Base-by-base conservation (phyloP, 2,113 vertebrate genomes). In the Montifringilla adamsi region DNA sequence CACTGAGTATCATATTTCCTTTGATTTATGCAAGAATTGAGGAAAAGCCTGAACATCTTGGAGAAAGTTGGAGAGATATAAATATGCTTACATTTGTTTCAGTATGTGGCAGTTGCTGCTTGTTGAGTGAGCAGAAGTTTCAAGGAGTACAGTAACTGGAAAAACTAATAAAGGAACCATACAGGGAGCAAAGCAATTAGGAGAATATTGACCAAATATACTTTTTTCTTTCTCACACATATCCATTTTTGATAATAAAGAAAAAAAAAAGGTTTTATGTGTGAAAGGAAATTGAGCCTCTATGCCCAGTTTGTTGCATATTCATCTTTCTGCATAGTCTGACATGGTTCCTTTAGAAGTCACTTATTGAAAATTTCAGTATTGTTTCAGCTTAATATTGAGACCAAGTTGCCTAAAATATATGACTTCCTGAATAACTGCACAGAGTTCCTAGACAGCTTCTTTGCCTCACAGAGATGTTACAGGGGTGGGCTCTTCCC, bases 351-450 rank as follows among this genome's bases (percentile, higher is more conserved):
- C 76, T 85, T 69, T 27, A 78, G 44, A 74, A 90, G 56, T 47
- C 3, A 1, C 21, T 62, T 46, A 58, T 0, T 83, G n/a, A 89
- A 90, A 94, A 68, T 69, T 70, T 67, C 67, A 55, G 26, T 70
- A 74, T 59, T 83, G 35, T 62, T 66, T 89, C 21, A 86, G 44
- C 30, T 95, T 68, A 83, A 67, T 66, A 49, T 60, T 74, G 62
- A 94, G 84, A 82, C 62, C 69, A 87, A 91, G 33, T 90, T 90
- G 56, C 67, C 28, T 64, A 94, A 94, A 88, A 88, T 96, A 67
- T 90, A 95, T 87, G 79, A 93, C 83, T 96, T 97, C 91, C 94
- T 96, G 81, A 92, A 83, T 73, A 97, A 95, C n/a, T 92, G 69
- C 58, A 84, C 81, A 70, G 72, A 92, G 55, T 14, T 78, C 75